Conservation (phyloP, 2,113 vertebrate genomes). For the Protobothrops flavoviridis region DNA sequence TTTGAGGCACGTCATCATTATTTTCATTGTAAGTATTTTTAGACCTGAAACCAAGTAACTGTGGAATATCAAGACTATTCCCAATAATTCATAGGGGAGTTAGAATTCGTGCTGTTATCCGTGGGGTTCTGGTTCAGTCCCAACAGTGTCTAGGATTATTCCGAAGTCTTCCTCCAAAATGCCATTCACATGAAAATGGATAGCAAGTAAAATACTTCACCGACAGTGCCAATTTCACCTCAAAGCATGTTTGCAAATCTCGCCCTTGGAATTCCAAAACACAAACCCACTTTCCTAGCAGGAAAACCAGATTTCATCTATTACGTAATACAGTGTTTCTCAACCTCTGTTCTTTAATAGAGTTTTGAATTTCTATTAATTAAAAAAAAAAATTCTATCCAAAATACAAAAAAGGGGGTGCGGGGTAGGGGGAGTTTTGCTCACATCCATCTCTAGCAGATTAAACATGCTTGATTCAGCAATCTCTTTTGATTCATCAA, state of each 20-base stretch:
- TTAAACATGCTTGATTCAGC: slow-evolving; percentile 99
- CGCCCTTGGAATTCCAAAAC: neutral
- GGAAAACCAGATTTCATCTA: neutral
- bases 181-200: neutral
- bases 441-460: slow-evolving; percentile 95
- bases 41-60: neutral
- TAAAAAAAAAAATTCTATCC: neutral
- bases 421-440: slow-evolving; percentile 39
- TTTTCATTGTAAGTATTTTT: neutral
- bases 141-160: neutral
- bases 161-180: neutral
- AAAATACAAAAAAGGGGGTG: slow-evolving; percentile 25
- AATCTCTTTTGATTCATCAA: slow-evolving; percentile 96
- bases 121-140: neutral
- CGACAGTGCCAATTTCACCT: neutral
- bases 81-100: neutral
- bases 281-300: neutral
- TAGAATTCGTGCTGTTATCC: neutral
- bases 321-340: neutral
- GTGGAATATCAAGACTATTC: neutral
- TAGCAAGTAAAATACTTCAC: neutral
- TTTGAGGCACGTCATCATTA: neutral
- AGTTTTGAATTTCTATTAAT: neutral
- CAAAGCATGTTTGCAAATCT: neutral
- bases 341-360: neutral